A percentile compares a stretch with the other conserved stretches of the same genome.
phyloP scores from a whole-genome alignment of 1,140 invertebrate species.

The Schmidtea mediterranea region DNA sequence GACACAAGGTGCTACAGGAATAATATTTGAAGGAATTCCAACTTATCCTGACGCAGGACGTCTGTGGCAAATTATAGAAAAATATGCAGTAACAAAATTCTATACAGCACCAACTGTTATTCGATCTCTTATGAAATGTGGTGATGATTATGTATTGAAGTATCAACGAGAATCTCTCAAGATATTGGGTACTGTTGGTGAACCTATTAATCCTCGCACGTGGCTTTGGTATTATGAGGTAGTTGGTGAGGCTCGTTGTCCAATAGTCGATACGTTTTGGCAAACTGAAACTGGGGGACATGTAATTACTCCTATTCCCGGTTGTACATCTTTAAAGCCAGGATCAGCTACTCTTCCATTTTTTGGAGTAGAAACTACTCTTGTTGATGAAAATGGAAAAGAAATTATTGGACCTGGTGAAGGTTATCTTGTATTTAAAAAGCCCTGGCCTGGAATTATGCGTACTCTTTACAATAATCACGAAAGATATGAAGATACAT shows the following conservation, averaged over 20 bases:
- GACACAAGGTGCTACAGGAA: slow-evolving; percentile 30
- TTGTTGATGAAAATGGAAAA: slow-evolving; percentile 55
- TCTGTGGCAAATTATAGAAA: slow-evolving; percentile 61
- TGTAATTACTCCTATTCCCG: slow-evolving; percentile 71
- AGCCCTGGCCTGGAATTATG: slow-evolving; percentile 31
- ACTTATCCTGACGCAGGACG: slow-evolving; percentile 32
- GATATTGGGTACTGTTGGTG: slow-evolving; percentile 71
- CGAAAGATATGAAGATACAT: slow-evolving; percentile 26
- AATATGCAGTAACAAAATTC: slow-evolving; percentile 73
- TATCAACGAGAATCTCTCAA: slow-evolving; percentile 19
- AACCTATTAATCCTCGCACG: slow-evolving; percentile 88
- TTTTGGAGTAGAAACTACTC: slow-evolving; percentile 27
- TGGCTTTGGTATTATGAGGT: slow-evolving; percentile 84
- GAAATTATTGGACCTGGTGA: slow-evolving; percentile 61
- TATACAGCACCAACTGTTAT: slow-evolving; percentile 95
- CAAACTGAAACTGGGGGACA: slow-evolving; percentile 29
- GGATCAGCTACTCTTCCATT: slow-evolving; percentile 59
- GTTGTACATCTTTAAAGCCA: slow-evolving; percentile 64
- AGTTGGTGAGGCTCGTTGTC: slow-evolving; percentile 40
- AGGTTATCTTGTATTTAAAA: slow-evolving; percentile 62
- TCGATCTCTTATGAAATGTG: slow-evolving; percentile 64
- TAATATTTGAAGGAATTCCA: slow-evolving; percentile 34
- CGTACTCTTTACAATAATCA: slow-evolving; percentile 30
- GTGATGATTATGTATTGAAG: slow-evolving; percentile 33
- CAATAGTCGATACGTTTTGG: slow-evolving; percentile 33